A percentile compares a stretch with the other conserved stretches of the same genome.
Conservation (phyloP, 2,888 invertebrate species). For the Troilus luridus region DNA sequence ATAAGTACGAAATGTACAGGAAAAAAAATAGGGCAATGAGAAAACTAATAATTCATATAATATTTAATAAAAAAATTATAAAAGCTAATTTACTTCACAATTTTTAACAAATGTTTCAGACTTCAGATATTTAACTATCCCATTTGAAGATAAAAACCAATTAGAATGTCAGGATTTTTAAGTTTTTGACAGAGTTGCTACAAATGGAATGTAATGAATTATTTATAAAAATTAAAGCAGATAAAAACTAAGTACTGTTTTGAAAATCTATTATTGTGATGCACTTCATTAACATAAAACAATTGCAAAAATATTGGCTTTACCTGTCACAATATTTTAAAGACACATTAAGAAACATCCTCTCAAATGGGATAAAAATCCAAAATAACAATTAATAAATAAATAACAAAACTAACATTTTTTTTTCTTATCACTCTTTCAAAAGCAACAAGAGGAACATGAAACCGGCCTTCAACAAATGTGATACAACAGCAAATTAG, state of each 20-base stretch:
- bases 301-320: background rate
- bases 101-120: background rate
- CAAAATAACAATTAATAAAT: background rate
- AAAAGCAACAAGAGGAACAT: background rate
- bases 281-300: background rate
- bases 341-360: background rate
- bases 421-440: background rate
- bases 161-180: background rate
- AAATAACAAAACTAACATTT: background rate
- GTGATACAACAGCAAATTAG: background rate
- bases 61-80: background rate
- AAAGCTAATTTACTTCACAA: background rate
- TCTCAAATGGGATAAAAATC: background rate
- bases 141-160: background rate
- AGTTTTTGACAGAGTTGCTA: background rate
- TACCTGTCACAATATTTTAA: background rate
- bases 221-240: background rate
- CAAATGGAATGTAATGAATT: background rate
- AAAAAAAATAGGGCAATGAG: background rate
- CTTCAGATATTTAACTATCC: background rate
- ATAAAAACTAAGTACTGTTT: background rate
- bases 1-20: background rate
- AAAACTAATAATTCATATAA: background rate
- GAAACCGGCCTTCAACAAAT: background rate
- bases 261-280: background rate